Percentiles rank a stretch among this genome's conserved stretches.
Evolutionary conservation across 2,888 invertebrate species (phyloP).

Genomic region (Ypsolopha scabrella): DNA sequence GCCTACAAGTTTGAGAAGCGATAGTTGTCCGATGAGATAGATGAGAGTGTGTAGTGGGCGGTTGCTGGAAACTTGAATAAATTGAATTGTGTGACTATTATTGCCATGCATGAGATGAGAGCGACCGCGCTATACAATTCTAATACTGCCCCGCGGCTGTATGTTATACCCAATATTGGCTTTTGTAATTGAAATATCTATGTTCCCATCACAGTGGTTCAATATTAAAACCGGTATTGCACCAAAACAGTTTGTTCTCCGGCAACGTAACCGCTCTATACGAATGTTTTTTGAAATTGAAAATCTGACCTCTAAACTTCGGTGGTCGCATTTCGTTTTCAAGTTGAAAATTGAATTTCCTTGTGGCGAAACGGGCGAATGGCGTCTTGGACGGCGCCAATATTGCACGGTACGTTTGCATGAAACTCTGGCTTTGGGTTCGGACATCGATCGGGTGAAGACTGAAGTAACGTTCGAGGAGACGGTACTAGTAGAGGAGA

Average conservation of each 20-base stretch:
- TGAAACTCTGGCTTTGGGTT: background rate
- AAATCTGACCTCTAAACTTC: no score
- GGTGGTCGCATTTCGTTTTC: no score
- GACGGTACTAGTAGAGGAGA: background rate
- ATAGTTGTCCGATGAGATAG: constrained; percentile 31
- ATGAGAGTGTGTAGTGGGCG: constrained; percentile 42
- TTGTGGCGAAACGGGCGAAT: background rate
- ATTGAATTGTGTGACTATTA: constrained; percentile 51
- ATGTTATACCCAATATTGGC: constrained; percentile 20
- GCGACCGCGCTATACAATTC: constrained; percentile 27
- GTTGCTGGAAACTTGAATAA: constrained; percentile 46
- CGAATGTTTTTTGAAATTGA: background rate
- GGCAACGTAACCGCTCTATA: background rate
- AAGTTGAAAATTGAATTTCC: background rate
- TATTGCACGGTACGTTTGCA: constrained; percentile 29
- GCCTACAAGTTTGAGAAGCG: no score
- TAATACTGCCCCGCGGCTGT: constrained; percentile 17
- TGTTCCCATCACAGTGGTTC: background rate
- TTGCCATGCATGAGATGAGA: constrained; percentile 18
- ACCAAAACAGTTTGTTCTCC: background rate
- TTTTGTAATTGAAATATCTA: constrained; percentile 27
- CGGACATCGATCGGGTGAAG: constrained; percentile 49
- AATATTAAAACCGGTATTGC: background rate
- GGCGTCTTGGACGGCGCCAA: constrained; percentile 14
- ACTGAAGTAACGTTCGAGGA: constrained; percentile 2